Evolutionary conservation across 2,888 invertebrate species (phyloP).

Genomic region (Nemotelus nigrinus): DNA sequence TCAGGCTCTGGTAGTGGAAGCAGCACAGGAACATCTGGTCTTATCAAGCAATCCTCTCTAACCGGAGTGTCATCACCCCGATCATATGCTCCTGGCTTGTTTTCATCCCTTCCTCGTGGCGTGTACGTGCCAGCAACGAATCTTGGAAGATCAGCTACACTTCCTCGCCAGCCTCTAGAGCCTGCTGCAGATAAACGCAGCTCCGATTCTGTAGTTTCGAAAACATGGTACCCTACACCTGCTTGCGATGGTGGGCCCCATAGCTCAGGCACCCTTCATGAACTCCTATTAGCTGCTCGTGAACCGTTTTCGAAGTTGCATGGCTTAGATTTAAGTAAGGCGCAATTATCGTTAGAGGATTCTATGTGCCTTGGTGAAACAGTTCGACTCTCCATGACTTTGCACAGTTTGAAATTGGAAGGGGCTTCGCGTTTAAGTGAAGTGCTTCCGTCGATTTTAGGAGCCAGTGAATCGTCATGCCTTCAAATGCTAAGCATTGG

Average conservation of each 20-base stretch:
- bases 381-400: constrained; percentile 66
- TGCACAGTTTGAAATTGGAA: constrained; percentile 68
- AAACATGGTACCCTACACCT: constrained; percentile 67
- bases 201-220: constrained; percentile 68
- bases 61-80: constrained; percentile 58
- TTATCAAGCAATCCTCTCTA: constrained; percentile 58
- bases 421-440: constrained; percentile 68
- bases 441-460: constrained; percentile 68
- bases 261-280: constrained; percentile 59
- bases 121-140: constrained; percentile 65
- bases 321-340: constrained; percentile 69
- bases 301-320: constrained; percentile 67
- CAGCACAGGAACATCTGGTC: constrained; percentile 62
- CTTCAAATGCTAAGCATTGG: constrained; percentile 68
- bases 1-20: constrained; percentile 66
- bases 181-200: constrained; percentile 65
- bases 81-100: constrained; percentile 61
- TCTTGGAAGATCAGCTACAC: constrained; percentile 65
- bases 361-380: constrained; percentile 69
- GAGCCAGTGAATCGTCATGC: constrained; percentile 67
- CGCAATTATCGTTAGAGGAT: constrained; percentile 68
- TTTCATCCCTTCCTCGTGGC: constrained; percentile 67
- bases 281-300: constrained; percentile 62
- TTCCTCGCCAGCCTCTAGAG: constrained; percentile 66
- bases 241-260: constrained; percentile 65